Conservation (phyloP, 2,113 vertebrate genomes). For the Indicator maculatus region DNA sequence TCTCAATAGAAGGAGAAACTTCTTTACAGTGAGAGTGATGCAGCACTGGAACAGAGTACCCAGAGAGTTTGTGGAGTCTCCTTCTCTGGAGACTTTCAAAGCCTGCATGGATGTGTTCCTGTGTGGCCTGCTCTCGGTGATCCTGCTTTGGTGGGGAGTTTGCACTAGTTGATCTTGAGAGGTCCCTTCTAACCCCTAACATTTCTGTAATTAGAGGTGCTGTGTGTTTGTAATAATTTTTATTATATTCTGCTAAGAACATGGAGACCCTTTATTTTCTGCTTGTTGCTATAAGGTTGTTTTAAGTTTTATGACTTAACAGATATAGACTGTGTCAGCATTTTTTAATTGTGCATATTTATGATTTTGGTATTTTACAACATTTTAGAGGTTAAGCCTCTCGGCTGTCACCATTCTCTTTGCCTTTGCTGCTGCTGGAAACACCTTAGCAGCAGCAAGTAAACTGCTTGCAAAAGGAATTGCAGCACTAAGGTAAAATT, state of each 20-base stretch:
- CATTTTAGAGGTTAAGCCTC: not conserved
- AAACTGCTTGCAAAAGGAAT: constrained; percentile 13
- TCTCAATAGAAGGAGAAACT: no score
- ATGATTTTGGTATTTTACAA: not conserved
- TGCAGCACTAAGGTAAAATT: constrained; percentile 12
- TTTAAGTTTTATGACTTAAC: not conserved
- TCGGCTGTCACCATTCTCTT: not conserved
- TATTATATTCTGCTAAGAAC: not conserved
- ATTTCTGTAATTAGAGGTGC: not conserved
- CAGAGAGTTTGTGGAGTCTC: no score
- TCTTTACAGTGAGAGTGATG: no score
- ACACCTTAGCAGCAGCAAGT: not conserved
- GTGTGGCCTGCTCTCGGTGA: no score
- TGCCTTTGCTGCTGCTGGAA: not conserved
- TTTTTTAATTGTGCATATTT: not conserved
- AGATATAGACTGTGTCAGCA: not conserved
- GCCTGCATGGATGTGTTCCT: no score
- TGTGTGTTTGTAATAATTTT: not conserved
- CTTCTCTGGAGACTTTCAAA: no score
- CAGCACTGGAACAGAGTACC: no score
- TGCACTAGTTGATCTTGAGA: no score
- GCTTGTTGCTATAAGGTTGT: not conserved
- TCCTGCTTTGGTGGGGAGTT: no score
- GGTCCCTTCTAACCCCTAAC: no score
- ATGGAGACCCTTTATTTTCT: not conserved